These are phyloP conservation scores for Mamestra brassicae DNA, from an alignment of 2,888 invertebrate species.

Conservation along the genomic window DNA sequence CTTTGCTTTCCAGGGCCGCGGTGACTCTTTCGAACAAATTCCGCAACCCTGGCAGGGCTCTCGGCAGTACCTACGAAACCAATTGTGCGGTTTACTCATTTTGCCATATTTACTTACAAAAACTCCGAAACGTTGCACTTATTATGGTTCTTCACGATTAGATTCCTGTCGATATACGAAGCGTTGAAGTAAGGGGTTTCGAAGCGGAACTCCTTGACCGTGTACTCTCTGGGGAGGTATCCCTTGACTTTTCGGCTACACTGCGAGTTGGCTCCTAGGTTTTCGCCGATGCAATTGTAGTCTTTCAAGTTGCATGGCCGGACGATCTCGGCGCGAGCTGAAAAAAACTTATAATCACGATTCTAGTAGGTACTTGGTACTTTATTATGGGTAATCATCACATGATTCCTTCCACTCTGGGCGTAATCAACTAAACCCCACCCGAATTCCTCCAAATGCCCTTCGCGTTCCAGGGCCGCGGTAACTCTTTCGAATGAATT, in stretches of 20 bases:
- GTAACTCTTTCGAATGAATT: too few species aligned
- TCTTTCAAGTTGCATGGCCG: conserved; percentile 75
- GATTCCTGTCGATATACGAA: conserved; percentile 74
- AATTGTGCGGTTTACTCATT: too few species aligned
- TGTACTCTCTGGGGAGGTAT: conserved; percentile 67
- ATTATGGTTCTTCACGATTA: conserved; percentile 77
- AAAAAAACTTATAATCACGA: not conserved
- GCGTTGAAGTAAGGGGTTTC: conserved; percentile 82
- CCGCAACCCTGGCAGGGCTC: too few species aligned
- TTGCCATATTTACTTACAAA: conserved; percentile 75
- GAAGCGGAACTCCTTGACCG: conserved; percentile 67
- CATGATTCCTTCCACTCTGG: too few species aligned
- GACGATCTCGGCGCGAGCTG: conserved; percentile 45
- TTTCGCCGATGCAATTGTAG: conserved; percentile 74
- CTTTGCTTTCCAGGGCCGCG: too few species aligned
- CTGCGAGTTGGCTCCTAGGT: conserved; percentile 75
- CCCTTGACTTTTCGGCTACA: conserved; percentile 73
- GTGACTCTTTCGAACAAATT: too few species aligned
- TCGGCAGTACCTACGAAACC: too few species aligned
- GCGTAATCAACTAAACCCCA: too few species aligned
- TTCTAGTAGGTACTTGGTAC: too few species aligned
- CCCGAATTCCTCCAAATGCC: too few species aligned
- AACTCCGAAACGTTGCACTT: conserved; percentile 79
- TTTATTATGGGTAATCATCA: too few species aligned
- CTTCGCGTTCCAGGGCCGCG: too few species aligned